A percentile compares a stretch with the other conserved stretches of the same genome.
phyloP scores from a whole-genome alignment of 2,113 vertebrate species.

The Spea multiplicata region DNA sequence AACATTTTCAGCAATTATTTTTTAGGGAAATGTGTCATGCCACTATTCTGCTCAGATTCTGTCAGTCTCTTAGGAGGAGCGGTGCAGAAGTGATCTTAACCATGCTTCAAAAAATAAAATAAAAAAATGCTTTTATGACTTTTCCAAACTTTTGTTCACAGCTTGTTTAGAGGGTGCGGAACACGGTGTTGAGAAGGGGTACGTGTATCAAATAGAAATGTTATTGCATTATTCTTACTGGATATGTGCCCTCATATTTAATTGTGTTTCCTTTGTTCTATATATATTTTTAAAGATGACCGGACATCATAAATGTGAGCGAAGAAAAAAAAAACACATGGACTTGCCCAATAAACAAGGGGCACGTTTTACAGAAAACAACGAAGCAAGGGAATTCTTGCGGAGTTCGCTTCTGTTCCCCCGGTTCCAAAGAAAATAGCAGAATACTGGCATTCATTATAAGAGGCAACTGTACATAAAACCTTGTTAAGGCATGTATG shows the following conservation, averaged over 20 bases:
- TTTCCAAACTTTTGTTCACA: neutral
- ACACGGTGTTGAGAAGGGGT: too few species aligned
- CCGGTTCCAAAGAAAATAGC: neutral
- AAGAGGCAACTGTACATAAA: neutral
- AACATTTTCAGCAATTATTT: neutral
- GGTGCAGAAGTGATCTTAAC: neutral
- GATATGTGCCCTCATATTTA: too few species aligned
- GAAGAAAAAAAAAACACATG: too few species aligned
- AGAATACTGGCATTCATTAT: neutral
- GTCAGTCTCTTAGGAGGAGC: neutral
- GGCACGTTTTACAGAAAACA: too few species aligned
- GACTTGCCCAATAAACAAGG: too few species aligned
- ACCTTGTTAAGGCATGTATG: neutral
- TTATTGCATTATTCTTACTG: too few species aligned
- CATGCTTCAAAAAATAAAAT: neutral
- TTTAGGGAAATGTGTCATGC: neutral
- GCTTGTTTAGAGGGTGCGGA: neutral
- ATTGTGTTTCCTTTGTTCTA: too few species aligned
- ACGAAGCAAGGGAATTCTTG: neutral
- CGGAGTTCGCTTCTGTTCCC: neutral
- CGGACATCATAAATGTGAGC: too few species aligned
- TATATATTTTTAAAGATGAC: too few species aligned
- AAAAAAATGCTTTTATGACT: neutral
- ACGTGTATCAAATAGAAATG: too few species aligned
- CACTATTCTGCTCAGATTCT: neutral